A percentile compares a stretch with the other conserved stretches of the same genome.
These are phyloP conservation scores for Turritopsis dohrnii DNA, from an alignment of 30 jellyfish, hydroid and myxozoan species.

Conservation along the genomic window DNA sequence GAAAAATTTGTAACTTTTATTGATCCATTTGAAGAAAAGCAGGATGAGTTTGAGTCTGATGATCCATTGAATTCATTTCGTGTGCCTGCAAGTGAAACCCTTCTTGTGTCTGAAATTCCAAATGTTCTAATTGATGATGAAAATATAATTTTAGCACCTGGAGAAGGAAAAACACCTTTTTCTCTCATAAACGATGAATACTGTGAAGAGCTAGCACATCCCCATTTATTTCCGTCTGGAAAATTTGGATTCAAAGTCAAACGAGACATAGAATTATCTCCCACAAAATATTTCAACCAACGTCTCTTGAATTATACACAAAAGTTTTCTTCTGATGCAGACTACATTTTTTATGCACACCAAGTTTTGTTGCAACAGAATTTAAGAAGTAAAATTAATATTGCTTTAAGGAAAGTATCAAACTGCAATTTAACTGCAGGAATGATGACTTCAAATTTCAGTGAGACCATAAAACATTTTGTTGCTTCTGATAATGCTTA, in stretches of 20 bases:
- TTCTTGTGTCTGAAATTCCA: conserved; percentile 18
- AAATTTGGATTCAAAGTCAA: neutral
- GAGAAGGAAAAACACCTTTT: conserved; percentile 19
- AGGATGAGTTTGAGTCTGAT: neutral
- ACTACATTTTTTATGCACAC: conserved; percentile 6
- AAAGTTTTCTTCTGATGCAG: conserved; percentile 11
- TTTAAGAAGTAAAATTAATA: conserved; percentile 13
- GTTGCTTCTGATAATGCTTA: conserved; percentile 21
- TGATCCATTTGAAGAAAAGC: neutral
- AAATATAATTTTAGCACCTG: conserved; percentile 6
- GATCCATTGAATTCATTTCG: conserved; percentile 11
- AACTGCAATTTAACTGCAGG: conserved; percentile 7
- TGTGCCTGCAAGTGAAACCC: neutral
- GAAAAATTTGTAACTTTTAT: neutral
- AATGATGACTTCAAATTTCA: neutral
- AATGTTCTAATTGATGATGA: conserved; percentile 1
- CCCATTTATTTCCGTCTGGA: conserved; percentile 23
- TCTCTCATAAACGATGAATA: conserved; percentile 7
- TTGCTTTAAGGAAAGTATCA: neutral
- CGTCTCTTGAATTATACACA: conserved; percentile 22
- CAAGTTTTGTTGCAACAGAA: neutral
- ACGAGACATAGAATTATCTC: neutral
- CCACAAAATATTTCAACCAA: neutral
- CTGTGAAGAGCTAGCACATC: conserved; percentile 19
- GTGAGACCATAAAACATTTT: neutral